Conservation (phyloP, 2,888 invertebrate species). For the Iselma pallidipennis region DNA sequence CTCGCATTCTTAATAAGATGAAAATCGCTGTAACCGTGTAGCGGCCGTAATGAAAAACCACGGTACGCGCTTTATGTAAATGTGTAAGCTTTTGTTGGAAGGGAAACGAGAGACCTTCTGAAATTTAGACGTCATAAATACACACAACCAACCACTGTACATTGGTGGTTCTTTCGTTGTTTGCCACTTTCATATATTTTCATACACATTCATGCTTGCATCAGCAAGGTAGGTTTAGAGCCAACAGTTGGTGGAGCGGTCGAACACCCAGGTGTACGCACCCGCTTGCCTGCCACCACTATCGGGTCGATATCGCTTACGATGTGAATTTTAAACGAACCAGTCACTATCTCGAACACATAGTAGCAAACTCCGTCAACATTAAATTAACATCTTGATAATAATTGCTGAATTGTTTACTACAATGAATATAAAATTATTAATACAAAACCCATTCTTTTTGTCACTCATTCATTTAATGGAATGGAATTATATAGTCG, state of each 20-base stretch:
- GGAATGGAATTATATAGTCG: no score
- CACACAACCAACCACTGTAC: slow-evolving; percentile 4
- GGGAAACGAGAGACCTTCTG: slow-evolving; percentile 10
- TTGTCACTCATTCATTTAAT: no score
- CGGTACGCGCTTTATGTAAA: slow-evolving; percentile 48
- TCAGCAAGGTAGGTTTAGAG: neutral
- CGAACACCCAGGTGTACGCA: neutral
- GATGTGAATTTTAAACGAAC: neutral
- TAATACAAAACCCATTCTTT: no score
- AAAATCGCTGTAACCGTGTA: slow-evolving; percentile 44
- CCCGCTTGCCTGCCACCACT: neutral
- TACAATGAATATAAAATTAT: no score
- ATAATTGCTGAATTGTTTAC: no score
- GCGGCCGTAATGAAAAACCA: slow-evolving; percentile 46
- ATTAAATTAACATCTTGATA: no score
- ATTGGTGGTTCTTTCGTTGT: neutral
- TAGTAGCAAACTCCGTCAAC: no score
- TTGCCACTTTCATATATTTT: neutral
- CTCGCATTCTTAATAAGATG: slow-evolving; percentile 51
- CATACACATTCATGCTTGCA: neutral
- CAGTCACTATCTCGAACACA: neutral
- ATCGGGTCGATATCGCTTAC: neutral
- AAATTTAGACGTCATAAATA: slow-evolving; percentile 28
- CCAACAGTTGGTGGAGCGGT: neutral
- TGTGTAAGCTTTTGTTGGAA: slow-evolving; percentile 29